Evolutionary conservation across 2,797 vertebrate genomes (phyloP).

Genomic region (Neosilurus hyrtlii): DNA sequence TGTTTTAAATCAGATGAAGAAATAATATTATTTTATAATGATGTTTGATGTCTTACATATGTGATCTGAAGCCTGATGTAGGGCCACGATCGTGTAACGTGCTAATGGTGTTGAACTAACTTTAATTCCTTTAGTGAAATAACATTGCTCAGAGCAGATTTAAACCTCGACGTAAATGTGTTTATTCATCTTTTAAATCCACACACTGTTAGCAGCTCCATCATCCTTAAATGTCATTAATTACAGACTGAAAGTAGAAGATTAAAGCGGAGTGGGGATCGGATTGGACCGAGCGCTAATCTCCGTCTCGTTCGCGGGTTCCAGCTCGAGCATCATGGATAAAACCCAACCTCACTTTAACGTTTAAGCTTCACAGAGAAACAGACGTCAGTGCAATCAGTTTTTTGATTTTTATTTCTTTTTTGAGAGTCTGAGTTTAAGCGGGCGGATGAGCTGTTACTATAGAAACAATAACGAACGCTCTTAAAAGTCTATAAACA

Average conservation of each 20-base stretch:
- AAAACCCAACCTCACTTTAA: background rate
- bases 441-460: background rate
- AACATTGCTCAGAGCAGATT: slow-evolving; percentile 13
- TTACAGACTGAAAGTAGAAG: slow-evolving; percentile 36
- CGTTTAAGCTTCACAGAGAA: slow-evolving; percentile 9
- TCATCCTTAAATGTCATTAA: slow-evolving; percentile 34
- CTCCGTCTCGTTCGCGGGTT: background rate
- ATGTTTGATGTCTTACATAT: background rate
- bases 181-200: slow-evolving; percentile 43
- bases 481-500: background rate
- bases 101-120: background rate
- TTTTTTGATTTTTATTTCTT: background rate
- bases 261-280: slow-evolving; percentile 36
- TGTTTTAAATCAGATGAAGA: background rate
- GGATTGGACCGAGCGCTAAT: background rate
- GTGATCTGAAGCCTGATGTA: too few relatives aligned
- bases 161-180: slow-evolving; percentile 41
- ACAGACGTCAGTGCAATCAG: background rate
- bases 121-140: background rate
- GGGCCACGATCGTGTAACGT: background rate
- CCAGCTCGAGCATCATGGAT: background rate
- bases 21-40: background rate
- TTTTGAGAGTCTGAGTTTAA: background rate
- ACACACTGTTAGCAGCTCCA: slow-evolving; percentile 36
- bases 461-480: background rate